Conservation (phyloP, 2,797 vertebrate genomes). For the Cercopithecus hamlyni region DNA sequence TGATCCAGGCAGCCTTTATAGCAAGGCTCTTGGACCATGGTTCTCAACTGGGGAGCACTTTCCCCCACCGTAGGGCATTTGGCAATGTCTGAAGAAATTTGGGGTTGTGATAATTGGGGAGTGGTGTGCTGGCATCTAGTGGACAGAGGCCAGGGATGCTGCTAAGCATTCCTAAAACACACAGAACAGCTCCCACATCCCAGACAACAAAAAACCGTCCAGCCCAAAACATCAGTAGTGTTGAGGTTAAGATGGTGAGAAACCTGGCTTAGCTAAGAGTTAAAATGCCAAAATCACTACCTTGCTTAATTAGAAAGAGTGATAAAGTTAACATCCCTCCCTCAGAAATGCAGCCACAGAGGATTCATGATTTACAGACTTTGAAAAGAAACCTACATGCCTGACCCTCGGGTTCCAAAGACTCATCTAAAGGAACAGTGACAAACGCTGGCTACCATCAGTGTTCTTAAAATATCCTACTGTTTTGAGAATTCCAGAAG, state of each 20-base stretch:
- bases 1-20: accelerated
- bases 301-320: not conserved
- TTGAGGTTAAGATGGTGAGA: not conserved
- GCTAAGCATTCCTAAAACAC: not conserved
- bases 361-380: not conserved
- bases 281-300: not conserved
- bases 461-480: not conserved
- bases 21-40: not conserved
- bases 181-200: not conserved
- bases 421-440: not conserved
- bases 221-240: not conserved
- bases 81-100: not conserved
- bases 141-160: not conserved
- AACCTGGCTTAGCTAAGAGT: not conserved
- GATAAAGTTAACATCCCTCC: not conserved
- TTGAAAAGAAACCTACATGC: not conserved
- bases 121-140: not conserved
- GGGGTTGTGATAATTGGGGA: not conserved
- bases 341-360: not conserved
- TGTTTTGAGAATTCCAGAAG: not conserved
- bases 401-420: not conserved
- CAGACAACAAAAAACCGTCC: not conserved
- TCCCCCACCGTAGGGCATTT: accelerated
- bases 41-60: not conserved
- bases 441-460: not conserved